Evolutionary conservation across 2,113 vertebrate genomes (phyloP), one percentile per base, ranked within the genome.

Genomic region (Saguinus imperator): DNA sequence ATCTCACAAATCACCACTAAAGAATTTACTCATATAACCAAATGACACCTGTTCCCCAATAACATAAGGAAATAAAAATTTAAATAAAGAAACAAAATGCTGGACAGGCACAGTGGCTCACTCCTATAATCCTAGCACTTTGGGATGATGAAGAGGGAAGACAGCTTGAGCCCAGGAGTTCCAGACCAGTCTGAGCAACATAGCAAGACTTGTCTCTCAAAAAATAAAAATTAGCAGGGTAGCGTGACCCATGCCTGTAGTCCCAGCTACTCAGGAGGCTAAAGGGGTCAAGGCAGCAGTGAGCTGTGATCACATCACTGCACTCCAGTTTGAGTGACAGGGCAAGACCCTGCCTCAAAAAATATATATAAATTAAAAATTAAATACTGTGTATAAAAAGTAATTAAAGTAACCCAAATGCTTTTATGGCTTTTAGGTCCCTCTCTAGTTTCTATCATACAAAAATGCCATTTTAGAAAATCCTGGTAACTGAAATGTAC

Each of bases 401-500:
- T 75, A 94, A 76, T 70, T 21, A 87, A 91, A 83, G 93, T 5
- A 91, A 18, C 29, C 27, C 45, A 84, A 87, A 92, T 35, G 23
- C 48, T 93, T 96, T 79, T 75, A 91, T 9, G 93, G 35, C 55
- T 87, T 57, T 82, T 87, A 87, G 29, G 18, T 68, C 21, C 76
- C 73, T 77, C 68, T 40, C 43, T 61, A 90, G 64, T 93, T 90
- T 93, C 57, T 84, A 85, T 35, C 25, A 81, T 16, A 9, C 21
- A 86, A 61, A 85, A 84, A 85, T 29, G n/a, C 40, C 27, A 57
- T 72, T 94, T 87, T 58, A 82, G 76, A 93, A 92, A 95, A 58
- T 64, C 35, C 58, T 52, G 18, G 48, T 64, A 81, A 93, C 0
- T 55, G 32, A 72, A 57, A 94, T 79, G n/a, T 75, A 88, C 48